These are phyloP conservation scores for Scomber japonicus DNA, from an alignment of 2,113 vertebrate species.

Conservation along the genomic window DNA sequence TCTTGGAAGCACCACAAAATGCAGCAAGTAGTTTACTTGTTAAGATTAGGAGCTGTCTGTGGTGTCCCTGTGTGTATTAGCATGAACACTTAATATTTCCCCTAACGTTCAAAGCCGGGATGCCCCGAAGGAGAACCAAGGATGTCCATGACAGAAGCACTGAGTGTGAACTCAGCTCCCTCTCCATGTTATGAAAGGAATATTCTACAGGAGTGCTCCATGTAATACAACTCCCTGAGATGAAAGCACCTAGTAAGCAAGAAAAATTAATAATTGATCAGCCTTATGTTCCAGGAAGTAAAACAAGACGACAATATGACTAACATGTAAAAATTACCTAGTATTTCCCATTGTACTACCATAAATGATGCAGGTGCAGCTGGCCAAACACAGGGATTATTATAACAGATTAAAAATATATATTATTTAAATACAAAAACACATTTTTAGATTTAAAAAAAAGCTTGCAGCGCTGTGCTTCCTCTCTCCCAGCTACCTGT, in stretches of 20 bases:
- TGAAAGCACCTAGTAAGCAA: slow-evolving; percentile 75
- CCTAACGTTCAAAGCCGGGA: slow-evolving; percentile 12
- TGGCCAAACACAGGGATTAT: neutral
- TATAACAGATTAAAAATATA: slow-evolving; percentile 17
- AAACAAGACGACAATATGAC: slow-evolving; percentile 52
- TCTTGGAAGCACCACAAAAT: slow-evolving; percentile 13
- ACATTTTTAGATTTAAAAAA: neutral
- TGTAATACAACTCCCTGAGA: slow-evolving; percentile 74
- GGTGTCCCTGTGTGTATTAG: slow-evolving; percentile 16
- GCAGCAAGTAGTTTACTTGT: neutral
- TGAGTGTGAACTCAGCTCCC: slow-evolving; percentile 40
- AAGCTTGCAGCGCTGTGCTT: slow-evolving; percentile 7
- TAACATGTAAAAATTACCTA: slow-evolving; percentile 33
- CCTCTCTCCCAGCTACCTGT: slow-evolving; percentile 20
- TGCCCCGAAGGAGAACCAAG: slow-evolving; percentile 50
- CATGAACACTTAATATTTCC: slow-evolving; percentile 27
- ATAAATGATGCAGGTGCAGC: neutral
- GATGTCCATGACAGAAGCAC: slow-evolving; percentile 35
- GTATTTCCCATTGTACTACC: neutral
- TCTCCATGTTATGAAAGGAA: slow-evolving; percentile 64
- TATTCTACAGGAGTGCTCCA: slow-evolving; percentile 50
- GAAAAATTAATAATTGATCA: slow-evolving; percentile 75
- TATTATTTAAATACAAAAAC: slow-evolving; percentile 1
- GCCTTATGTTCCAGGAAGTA: slow-evolving; percentile 61
- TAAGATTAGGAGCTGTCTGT: neutral